phyloP scores from a whole-genome alignment of 1,140 invertebrate species.

The Piezodorus guildinii region DNA sequence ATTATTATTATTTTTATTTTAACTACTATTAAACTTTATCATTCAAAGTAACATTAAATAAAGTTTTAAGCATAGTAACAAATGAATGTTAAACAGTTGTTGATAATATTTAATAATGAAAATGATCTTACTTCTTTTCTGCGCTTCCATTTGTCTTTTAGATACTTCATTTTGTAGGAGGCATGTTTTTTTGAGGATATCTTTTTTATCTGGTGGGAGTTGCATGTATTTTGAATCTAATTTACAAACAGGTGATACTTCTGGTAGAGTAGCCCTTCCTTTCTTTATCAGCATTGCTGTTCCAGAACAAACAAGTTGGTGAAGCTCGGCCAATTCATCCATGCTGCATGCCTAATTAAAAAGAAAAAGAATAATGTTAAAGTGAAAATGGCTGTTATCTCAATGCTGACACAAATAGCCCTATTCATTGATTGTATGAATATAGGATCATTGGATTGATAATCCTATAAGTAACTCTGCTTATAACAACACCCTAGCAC shows the following conservation, averaged over 20 bases:
- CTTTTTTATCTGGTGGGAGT: conserved; percentile 12
- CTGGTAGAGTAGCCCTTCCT: conserved; percentile 8
- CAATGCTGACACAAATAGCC: too few species aligned
- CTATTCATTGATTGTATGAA: too few species aligned
- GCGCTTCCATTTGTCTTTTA: conserved; percentile 18
- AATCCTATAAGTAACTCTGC: too few species aligned
- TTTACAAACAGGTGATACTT: conserved; percentile 8
- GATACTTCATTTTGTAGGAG: conserved; percentile 17
- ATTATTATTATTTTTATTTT: too few species aligned
- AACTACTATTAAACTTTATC: too few species aligned
- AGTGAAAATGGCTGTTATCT: too few species aligned
- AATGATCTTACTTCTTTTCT: conserved; percentile 21
- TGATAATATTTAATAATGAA: too few species aligned
- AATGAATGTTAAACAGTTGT: too few species aligned
- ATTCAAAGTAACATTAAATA: too few species aligned
- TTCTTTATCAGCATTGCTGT: conserved; percentile 3
- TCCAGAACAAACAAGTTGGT: not conserved
- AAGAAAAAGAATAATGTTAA: not conserved
- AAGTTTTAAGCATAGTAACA: too few species aligned
- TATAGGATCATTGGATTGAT: too few species aligned
- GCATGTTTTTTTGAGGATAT: conserved; percentile 13
- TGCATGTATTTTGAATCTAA: not conserved
- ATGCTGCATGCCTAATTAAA: not conserved
- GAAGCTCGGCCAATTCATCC: conserved; percentile 17
- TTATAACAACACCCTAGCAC: too few species aligned